phyloP scores from a whole-genome alignment of 2,797 vertebrate species.

The Aeoliscus strigatus region DNA sequence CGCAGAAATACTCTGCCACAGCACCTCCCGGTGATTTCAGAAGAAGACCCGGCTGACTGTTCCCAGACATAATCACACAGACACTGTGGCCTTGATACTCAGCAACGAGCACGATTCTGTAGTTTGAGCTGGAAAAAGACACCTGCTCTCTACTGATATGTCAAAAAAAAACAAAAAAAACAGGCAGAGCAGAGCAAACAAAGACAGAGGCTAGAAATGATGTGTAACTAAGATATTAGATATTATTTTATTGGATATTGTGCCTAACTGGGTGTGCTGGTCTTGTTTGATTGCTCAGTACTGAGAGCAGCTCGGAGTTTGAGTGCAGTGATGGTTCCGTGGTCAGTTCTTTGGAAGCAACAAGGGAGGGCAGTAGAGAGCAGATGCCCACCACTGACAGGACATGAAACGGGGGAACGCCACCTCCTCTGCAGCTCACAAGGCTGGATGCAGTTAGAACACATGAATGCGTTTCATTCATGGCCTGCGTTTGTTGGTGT shows the following conservation, averaged over 20 bases:
- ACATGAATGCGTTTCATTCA: constrained; percentile 70
- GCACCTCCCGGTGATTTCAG: constrained; percentile 23
- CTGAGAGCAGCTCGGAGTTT: no score
- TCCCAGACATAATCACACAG: constrained; percentile 23
- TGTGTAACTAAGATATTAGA: no score
- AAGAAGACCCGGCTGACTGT: constrained; percentile 19
- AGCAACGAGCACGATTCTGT: constrained; percentile 17
- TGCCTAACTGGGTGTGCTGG: no score
- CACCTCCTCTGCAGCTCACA: constrained; percentile 64
- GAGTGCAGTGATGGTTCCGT: constrained; percentile 11
- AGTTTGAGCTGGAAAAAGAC: constrained; percentile 27
- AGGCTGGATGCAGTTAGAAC: constrained; percentile 70
- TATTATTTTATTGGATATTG: no score
- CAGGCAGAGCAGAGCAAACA: no score
- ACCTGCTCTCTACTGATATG: constrained; percentile 13
- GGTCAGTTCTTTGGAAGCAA: constrained; percentile 35
- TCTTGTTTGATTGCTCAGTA: no score
- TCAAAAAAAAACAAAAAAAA: no score
- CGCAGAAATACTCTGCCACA: no score
- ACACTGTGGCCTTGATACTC: constrained; percentile 34
- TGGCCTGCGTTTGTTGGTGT: constrained; percentile 61
- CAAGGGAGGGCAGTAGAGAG: constrained; percentile 73
- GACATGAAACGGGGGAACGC: constrained; percentile 55
- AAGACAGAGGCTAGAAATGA: constrained; percentile 17
- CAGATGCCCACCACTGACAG: constrained; percentile 35